These are phyloP conservation scores for Nasalis larvatus DNA, from an alignment of 2,113 vertebrate species.

Conservation along the genomic window DNA sequence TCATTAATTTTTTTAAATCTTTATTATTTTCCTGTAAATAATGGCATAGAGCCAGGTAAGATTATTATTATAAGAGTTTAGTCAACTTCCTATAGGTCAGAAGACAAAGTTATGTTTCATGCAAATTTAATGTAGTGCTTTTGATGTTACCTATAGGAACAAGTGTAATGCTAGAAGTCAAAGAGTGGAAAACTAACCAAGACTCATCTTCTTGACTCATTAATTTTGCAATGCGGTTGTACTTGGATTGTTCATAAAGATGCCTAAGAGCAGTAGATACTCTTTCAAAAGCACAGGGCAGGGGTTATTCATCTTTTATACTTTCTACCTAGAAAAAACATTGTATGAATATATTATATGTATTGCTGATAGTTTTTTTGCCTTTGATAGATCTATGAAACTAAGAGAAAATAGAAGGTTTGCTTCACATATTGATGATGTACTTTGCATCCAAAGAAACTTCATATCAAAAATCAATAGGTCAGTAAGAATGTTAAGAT, in stretches of 20 bases:
- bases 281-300: slow-evolving; percentile 67
- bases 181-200: slow-evolving; percentile 74
- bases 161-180: slow-evolving; percentile 50
- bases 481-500: neutral
- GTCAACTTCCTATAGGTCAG: slow-evolving; percentile 40
- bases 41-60: neutral
- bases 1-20: neutral
- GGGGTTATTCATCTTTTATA: slow-evolving; percentile 50
- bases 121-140: slow-evolving; percentile 68
- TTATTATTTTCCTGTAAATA: neutral
- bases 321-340: slow-evolving; percentile 38
- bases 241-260: slow-evolving; percentile 70
- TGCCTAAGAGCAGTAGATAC: slow-evolving; percentile 38
- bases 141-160: slow-evolving; percentile 61
- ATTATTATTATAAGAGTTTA: slow-evolving; percentile 16
- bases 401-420: neutral
- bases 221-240: slow-evolving; percentile 78
- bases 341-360: neutral
- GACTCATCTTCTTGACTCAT: slow-evolving; percentile 77
- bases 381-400: neutral
- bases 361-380: neutral
- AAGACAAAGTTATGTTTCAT: slow-evolving; percentile 38
- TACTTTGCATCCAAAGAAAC: neutral
- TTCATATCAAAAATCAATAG: neutral
- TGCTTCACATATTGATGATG: neutral